phyloP scores from a whole-genome alignment of 2,113 vertebrate genomes.

The Brachypodius melanocephalos region DNA sequence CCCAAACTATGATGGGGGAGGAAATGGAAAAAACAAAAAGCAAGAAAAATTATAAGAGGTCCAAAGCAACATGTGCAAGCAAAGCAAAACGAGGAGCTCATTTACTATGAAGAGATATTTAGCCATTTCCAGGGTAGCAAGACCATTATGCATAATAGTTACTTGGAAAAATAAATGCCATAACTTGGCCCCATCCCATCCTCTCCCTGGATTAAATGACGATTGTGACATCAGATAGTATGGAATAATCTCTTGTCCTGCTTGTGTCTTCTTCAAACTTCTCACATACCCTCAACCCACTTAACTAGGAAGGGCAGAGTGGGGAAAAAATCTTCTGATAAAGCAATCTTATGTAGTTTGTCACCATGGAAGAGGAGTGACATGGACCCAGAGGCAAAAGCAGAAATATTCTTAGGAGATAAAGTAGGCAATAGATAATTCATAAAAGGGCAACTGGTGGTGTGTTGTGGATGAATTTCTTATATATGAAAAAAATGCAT shows the following conservation, averaged over 20 bases:
- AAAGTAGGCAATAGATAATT: not conserved
- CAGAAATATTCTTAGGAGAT: not conserved
- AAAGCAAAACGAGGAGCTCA: not conserved
- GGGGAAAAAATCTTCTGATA: not conserved
- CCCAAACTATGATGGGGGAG: not conserved
- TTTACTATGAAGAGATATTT: not conserved
- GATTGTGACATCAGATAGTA: not conserved
- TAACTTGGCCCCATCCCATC: not conserved
- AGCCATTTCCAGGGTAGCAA: not conserved
- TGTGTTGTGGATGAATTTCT: not conserved
- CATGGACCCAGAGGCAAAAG: not conserved
- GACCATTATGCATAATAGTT: accelerated
- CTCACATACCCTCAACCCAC: accelerated
- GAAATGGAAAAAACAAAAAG: not conserved
- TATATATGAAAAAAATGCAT: not conserved
- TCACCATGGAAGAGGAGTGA: not conserved
- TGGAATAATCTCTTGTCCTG: not conserved
- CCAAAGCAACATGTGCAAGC: not conserved
- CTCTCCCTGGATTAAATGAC: not conserved
- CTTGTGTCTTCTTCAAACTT: not conserved
- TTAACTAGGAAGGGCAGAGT: not conserved
- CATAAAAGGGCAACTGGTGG: not conserved
- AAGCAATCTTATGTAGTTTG: accelerated
- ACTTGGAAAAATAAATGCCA: not conserved
- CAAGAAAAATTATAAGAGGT: not conserved